Conservation (phyloP, 2,797 vertebrate genomes). For the Enteromius unitaeniatus region DNA sequence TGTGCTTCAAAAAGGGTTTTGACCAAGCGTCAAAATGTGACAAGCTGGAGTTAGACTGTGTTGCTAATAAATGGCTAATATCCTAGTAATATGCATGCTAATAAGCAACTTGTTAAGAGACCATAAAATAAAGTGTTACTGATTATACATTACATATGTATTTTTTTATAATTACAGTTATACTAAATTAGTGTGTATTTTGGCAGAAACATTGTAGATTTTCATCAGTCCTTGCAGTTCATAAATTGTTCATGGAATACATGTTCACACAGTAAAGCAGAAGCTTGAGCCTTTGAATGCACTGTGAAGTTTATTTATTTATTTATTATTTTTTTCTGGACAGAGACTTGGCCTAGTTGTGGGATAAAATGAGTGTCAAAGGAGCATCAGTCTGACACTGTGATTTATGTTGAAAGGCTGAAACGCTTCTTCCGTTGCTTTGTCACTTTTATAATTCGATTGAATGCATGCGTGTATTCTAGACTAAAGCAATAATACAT, state of each 20-base stretch:
- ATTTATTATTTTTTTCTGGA: neutral
- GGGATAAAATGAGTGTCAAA: constrained; percentile 20
- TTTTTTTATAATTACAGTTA: neutral
- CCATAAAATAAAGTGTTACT: no score
- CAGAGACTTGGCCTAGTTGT: constrained; percentile 36
- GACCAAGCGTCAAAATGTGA: no score
- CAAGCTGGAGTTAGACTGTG: no score
- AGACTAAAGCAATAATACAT: constrained; percentile 37
- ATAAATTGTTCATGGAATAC: neutral
- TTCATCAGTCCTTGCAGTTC: neutral
- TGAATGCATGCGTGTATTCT: constrained; percentile 22
- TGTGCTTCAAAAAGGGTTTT: no score
- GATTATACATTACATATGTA: neutral
- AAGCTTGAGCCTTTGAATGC: neutral
- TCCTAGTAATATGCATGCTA: no score
- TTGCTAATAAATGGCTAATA: no score
- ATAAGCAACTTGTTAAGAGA: no score
- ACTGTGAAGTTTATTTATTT: neutral
- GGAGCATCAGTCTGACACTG: neutral
- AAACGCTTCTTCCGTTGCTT: constrained; percentile 18
- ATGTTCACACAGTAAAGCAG: neutral
- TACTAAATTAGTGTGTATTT: neutral
- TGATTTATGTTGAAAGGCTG: constrained; percentile 37
- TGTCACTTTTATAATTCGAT: constrained; percentile 36
- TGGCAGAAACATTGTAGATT: neutral